Conservation (phyloP, 2,113 vertebrate species). For the Dicaeum eximium region DNA sequence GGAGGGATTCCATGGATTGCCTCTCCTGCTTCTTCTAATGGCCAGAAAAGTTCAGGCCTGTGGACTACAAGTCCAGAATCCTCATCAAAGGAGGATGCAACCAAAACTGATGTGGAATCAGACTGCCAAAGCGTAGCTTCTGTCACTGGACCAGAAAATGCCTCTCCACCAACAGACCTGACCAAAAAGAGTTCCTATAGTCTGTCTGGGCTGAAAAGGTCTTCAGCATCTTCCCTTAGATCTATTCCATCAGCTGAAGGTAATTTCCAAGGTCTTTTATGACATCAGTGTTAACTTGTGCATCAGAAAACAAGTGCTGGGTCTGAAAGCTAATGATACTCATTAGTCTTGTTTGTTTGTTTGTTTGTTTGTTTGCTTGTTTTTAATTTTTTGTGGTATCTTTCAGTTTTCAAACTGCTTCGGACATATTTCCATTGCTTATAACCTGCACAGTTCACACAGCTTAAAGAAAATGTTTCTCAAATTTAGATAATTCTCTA, state of each 20-base stretch:
- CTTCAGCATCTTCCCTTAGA: conserved; percentile 85
- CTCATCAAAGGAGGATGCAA: conserved; percentile 85
- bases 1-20: conserved; percentile 75
- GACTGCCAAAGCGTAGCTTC: conserved; percentile 86
- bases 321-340: background rate
- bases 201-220: conserved; percentile 71
- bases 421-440: background rate
- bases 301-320: background rate
- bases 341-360: background rate
- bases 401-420: background rate
- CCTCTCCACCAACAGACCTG: conserved; percentile 71
- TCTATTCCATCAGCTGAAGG: conserved; percentile 91
- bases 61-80: conserved; percentile 88
- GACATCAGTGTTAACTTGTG: background rate
- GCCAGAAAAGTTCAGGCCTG: conserved; percentile 78
- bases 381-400: background rate
- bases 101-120: conserved; percentile 88
- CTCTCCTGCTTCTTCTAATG: conserved; percentile 76
- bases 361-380: background rate
- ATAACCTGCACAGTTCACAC: background rate
- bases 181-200: conserved; percentile 80
- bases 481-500: background rate
- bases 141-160: conserved; percentile 67
- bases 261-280: conserved; percentile 34
- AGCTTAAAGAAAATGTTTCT: background rate